Evolutionary conservation across 2,113 vertebrate species (phyloP).

Genomic region (Laticauda laticaudata): DNA sequence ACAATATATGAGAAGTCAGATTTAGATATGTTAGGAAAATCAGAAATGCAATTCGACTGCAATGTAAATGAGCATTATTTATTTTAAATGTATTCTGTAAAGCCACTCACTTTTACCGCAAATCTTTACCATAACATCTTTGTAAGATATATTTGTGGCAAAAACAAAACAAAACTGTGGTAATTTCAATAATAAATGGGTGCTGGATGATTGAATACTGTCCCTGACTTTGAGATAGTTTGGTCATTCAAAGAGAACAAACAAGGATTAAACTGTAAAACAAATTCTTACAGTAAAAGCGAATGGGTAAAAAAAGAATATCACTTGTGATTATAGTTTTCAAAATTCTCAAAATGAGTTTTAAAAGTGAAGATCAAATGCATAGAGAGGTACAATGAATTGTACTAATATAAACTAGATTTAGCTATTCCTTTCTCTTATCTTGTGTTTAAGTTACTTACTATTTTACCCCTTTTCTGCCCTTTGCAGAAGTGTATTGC

Average conservation of each 20-base stretch:
- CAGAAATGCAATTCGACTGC: too few species aligned
- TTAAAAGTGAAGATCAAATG: neutral
- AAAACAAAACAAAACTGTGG: too few species aligned
- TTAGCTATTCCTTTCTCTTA: neutral
- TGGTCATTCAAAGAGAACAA: too few species aligned
- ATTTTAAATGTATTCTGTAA: neutral
- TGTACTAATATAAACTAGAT: neutral
- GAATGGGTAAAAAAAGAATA: neutral
- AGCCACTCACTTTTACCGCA: too few species aligned
- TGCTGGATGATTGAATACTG: too few species aligned
- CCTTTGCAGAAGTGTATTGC: neutral
- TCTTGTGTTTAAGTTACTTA: neutral
- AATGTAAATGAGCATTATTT: neutral
- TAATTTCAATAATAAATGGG: too few species aligned
- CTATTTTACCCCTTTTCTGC: neutral
- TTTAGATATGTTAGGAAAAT: neutral
- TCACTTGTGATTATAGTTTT: neutral
- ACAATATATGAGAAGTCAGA: neutral
- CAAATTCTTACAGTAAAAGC: neutral
- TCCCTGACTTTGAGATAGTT: too few species aligned
- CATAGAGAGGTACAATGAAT: neutral
- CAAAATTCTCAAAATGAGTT: neutral
- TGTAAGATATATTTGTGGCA: too few species aligned
- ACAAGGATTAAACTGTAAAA: neutral
- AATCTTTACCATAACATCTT: too few species aligned